Base-by-base conservation (phyloP, 1,140 invertebrate species). In the Drosophila persimilis region DNA sequence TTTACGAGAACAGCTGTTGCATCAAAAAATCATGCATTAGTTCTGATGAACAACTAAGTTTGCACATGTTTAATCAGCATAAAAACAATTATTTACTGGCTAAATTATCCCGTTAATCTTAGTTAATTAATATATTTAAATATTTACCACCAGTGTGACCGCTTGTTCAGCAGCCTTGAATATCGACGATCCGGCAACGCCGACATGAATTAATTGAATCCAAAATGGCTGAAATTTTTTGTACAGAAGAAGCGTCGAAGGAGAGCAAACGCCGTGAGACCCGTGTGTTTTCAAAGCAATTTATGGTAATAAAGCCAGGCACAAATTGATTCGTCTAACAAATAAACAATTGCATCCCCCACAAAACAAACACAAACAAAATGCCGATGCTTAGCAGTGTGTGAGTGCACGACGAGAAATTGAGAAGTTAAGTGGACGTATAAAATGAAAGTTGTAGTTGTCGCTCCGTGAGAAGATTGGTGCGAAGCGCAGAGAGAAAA, bases 211-310 rank as follows among this genome's bases (percentile, higher is more conserved):
- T 64, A 64, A 70, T 67, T 63, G 47, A 84, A 79, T 84, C 61
- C 80, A 86, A 81, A 86, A 83, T 83, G 77, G 78, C 77, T 72
- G 70, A 75, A 69, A 80, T 63, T 73, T 83, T 78, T 83, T 84
- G 80, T 76, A 69, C 72, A 73, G 64, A 77, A 74, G 63, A 73
- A 86, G 80, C 80, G 80, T 80, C 80, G 64, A 85, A 80, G 69
- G 64, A 85, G 81, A 85, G 74, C 57, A 75, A 83, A 79, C 72
- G 80, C 80, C 76, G 78, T 83, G 78, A 41, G 64, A 61, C 80
- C 35, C 62, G 76, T 85, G 80, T 84, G 81, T 77, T 85, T 79
- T 80, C 46, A 44, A 56, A 70, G 35, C 47, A 64, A 65, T 66
- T 77, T 62, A 80, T 57, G 50, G 46, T 48, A 59, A 73, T 63